A percentile compares a stretch with the other conserved stretches of the same genome.
Evolutionary conservation across 1,140 invertebrate species (phyloP).

Genomic region (Manduca sexta): DNA sequence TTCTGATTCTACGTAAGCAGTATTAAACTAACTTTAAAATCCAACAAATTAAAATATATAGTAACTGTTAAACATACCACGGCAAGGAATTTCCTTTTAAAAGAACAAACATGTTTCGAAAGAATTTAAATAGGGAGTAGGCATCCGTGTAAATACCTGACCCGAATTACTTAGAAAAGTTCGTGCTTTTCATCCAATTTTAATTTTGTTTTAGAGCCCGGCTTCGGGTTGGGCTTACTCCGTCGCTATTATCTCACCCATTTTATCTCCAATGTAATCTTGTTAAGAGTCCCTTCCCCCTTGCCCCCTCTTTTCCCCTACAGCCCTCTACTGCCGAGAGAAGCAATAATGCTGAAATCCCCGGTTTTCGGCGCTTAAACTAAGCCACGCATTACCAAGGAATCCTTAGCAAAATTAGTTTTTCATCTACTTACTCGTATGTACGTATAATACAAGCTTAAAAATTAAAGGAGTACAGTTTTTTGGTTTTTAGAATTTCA

Average conservation of each 20-base stretch:
- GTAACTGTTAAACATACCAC: no score
- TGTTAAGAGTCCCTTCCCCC: constrained; percentile 59
- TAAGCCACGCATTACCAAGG: constrained; percentile 54
- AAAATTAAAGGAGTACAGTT: no score
- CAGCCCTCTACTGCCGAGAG: constrained; percentile 16
- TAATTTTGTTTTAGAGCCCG: constrained; percentile 62
- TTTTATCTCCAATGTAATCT: constrained; percentile 72
- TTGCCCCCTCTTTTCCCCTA: constrained; percentile 12
- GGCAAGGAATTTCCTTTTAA: no score
- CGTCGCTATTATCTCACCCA: constrained; percentile 58
- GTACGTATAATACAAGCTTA: no score
- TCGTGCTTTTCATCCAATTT: constrained; percentile 41
- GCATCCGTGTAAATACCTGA: no score
- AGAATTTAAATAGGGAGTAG: neutral
- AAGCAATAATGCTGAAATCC: constrained; percentile 65
- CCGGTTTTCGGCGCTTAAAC: constrained; percentile 59
- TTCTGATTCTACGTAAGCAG: no score
- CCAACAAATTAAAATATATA: no score
- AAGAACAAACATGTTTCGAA: neutral
- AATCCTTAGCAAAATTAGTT: constrained; percentile 51
- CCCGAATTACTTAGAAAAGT: constrained; percentile 2
- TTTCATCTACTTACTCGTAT: constrained; percentile 2
- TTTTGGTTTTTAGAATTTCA: no score
- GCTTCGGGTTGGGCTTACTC: constrained; percentile 46
- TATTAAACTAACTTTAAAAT: neutral